A percentile compares a stretch with the other conserved stretches of the same genome.
Conservation (phyloP, 2,113 vertebrate species). For the Protomyctophum bolini region DNA sequence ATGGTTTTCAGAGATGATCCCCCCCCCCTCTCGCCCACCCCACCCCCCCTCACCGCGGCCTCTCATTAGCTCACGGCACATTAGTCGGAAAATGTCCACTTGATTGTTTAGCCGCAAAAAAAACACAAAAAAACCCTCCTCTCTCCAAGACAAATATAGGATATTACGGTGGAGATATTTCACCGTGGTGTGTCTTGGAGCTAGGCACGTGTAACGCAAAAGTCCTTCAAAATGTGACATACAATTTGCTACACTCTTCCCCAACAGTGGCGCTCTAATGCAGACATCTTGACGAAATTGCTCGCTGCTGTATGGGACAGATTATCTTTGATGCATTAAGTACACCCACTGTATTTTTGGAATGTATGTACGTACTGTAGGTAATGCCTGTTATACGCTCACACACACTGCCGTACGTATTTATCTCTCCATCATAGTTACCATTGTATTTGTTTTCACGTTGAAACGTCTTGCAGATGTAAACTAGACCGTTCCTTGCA, state of each 20-base stretch:
- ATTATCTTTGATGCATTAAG: conserved; percentile 1
- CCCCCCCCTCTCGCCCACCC: conserved; percentile 46
- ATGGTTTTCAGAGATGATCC: conserved; percentile 26
- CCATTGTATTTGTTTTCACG: conserved; percentile 31
- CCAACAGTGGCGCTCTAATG: conserved; percentile 40
- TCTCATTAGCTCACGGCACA: conserved; percentile 61
- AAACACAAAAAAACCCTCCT: conserved; percentile 36
- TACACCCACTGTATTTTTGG: conserved; percentile 4
- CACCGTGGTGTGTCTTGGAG: conserved; percentile 56
- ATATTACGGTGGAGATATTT: conserved; percentile 63
- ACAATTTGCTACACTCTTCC: conserved; percentile 19
- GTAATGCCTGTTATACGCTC: no score
- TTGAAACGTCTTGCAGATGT: conserved; percentile 35
- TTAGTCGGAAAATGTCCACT: conserved; percentile 62
- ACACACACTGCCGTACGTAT: not conserved
- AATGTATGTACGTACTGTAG: not conserved
- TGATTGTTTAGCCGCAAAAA: conserved; percentile 64
- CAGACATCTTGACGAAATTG: conserved; percentile 32
- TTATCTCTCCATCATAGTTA: conserved; percentile 1
- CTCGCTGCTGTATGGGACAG: not conserved
- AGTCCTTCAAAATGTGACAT: conserved; percentile 42
- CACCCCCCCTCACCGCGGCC: conserved; percentile 31
- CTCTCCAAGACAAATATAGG: conserved; percentile 61
- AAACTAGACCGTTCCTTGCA: conserved; percentile 36
- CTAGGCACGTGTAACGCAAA: conserved; percentile 46